Conservation (phyloP, 2,797 vertebrate species). For the Scolopax rusticola region DNA sequence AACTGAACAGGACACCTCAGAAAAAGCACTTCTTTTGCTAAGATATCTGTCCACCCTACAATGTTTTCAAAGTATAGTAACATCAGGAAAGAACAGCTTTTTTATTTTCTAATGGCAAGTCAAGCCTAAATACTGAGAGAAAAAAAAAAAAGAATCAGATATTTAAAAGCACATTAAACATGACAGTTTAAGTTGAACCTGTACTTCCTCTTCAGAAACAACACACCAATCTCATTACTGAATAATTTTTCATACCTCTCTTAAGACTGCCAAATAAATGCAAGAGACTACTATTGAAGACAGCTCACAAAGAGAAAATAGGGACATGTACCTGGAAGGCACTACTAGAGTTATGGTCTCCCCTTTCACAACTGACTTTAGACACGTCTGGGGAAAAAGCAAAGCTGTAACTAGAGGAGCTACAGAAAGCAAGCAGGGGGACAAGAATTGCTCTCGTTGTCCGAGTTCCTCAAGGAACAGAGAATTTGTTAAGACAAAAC, state of each 20-base stretch:
- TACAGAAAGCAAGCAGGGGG: not conserved
- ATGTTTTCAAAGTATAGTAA: not conserved
- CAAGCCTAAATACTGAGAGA: not conserved
- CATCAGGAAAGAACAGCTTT: not conserved
- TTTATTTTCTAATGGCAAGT: not conserved
- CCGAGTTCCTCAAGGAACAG: not conserved
- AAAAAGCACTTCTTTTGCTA: not conserved
- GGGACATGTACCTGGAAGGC: not conserved
- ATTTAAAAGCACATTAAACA: not conserved
- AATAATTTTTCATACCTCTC: not conserved
- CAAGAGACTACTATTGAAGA: not conserved
- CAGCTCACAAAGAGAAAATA: not conserved
- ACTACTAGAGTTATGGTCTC: not conserved
- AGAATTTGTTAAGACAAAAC: not conserved
- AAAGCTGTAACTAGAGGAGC: not conserved
- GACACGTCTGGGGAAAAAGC: fast-evolving
- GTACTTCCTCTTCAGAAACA: not conserved
- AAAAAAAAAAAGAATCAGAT: not conserved
- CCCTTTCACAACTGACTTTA: not conserved
- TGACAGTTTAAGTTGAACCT: not conserved
- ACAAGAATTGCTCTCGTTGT: not conserved
- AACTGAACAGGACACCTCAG: not conserved
- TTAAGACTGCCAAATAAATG: not conserved
- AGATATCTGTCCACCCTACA: not conserved
- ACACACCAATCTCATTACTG: not conserved